Percentiles rank a stretch among this genome's conserved stretches.
Evolutionary conservation across 1,140 invertebrate species (phyloP).

Genomic region (Solen grandis): DNA sequence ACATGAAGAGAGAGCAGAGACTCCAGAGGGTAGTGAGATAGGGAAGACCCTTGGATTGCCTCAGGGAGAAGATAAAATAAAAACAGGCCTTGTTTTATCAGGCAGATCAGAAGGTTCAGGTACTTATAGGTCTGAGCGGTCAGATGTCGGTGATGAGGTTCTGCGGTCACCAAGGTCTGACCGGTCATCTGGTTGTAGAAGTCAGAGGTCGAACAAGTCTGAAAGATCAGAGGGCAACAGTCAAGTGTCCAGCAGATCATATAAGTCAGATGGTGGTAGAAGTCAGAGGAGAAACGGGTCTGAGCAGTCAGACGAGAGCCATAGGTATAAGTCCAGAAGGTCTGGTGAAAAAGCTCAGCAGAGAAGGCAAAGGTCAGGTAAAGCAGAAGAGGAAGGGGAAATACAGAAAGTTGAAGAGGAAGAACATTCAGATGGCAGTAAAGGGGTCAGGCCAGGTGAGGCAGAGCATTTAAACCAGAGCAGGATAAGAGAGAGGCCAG

Average conservation of each 20-base stretch:
- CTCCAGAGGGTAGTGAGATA: not conserved
- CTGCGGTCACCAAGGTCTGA: not conserved
- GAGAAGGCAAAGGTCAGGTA: conserved; percentile 9
- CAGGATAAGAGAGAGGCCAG: too few relatives aligned
- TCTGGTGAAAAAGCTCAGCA: conserved; percentile 6
- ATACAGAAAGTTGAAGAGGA: too few relatives aligned
- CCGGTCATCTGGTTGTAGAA: not conserved
- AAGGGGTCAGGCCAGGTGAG: too few relatives aligned
- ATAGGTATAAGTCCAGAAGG: not conserved
- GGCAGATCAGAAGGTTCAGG: too few relatives aligned
- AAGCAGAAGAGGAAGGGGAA: not conserved
- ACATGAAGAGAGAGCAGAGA: not conserved
- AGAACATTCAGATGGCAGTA: too few relatives aligned
- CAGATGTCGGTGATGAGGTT: not conserved
- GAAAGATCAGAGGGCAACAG: not conserved
- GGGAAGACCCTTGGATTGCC: not conserved
- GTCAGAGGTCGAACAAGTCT: conserved; percentile 13
- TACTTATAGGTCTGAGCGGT: not conserved
- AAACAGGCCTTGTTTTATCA: not conserved
- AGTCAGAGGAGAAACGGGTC: too few relatives aligned
- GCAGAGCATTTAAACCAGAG: too few relatives aligned
- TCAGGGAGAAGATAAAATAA: not conserved
- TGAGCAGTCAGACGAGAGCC: conserved; percentile 5
- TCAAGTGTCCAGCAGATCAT: not conserved
- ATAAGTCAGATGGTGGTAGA: conserved; percentile 18